These are phyloP conservation scores for Sebastes melanostomus DNA, from an alignment of 2,797 vertebrate species.

Conservation along the genomic window DNA sequence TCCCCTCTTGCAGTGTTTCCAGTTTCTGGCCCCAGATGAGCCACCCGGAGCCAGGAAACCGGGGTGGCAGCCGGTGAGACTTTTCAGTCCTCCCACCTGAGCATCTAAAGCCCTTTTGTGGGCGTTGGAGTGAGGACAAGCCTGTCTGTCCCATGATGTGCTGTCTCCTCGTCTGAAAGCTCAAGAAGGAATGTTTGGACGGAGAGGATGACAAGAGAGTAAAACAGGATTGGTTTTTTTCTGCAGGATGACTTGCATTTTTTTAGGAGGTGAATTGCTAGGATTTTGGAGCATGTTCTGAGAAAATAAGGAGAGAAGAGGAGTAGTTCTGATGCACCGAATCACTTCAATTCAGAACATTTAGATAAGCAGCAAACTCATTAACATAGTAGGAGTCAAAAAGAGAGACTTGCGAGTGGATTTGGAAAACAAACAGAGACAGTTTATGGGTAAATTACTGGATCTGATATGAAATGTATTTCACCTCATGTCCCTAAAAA, in stretches of 20 bases:
- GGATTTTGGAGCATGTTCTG: neutral
- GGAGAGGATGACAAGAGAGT: neutral
- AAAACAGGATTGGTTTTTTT: neutral
- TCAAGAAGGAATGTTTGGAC: slow-evolving; percentile 8
- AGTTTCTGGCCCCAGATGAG: slow-evolving; percentile 47
- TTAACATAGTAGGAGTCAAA: neutral
- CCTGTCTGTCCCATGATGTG: slow-evolving; percentile 3
- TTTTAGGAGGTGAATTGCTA: neutral
- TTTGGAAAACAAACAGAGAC: neutral
- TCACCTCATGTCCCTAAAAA: slow-evolving; percentile 19
- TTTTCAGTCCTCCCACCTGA: slow-evolving; percentile 51
- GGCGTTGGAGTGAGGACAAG: slow-evolving; percentile 43
- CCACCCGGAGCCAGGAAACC: slow-evolving; percentile 43
- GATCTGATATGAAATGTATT: slow-evolving; percentile 36
- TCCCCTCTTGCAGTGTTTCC: slow-evolving; percentile 42
- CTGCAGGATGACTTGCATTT: slow-evolving; percentile 5
- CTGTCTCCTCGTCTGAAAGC: slow-evolving; percentile 14
- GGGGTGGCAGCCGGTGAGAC: slow-evolving; percentile 39
- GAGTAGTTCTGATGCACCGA: neutral
- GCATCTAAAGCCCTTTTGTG: slow-evolving; percentile 51
- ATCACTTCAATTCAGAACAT: neutral
- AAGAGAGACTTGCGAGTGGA: neutral
- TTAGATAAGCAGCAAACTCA: neutral
- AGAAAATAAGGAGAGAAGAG: neutral
- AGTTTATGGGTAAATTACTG: slow-evolving; percentile 15